phyloP scores from a whole-genome alignment of 2,888 invertebrate species.

The Junonia oenone region DNA sequence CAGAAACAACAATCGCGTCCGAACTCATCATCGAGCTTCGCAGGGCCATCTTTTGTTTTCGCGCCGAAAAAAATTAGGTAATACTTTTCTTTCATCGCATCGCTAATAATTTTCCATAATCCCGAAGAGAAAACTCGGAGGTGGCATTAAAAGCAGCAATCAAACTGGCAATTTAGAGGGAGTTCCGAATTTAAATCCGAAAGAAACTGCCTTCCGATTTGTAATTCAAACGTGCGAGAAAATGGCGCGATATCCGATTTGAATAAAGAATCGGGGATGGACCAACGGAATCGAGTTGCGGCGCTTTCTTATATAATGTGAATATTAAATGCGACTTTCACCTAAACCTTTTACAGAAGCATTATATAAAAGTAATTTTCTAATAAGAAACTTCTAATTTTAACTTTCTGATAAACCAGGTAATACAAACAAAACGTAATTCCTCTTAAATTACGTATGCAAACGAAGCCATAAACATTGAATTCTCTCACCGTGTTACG shows the following conservation, averaged over 20 bases:
- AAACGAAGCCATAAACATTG: constrained; percentile 27
- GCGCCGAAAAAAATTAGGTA: constrained; percentile 26
- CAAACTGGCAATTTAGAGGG: constrained; percentile 69
- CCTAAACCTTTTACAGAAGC: not conserved
- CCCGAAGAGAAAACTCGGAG: constrained; percentile 55
- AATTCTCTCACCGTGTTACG: constrained; percentile 24
- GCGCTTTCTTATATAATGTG: constrained; percentile 14
- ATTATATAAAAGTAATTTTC: not conserved
- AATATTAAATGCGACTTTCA: constrained; percentile 7
- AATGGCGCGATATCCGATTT: constrained; percentile 64
- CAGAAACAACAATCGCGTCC: constrained; percentile 53
- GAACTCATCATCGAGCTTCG: constrained; percentile 39
- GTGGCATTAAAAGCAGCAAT: constrained; percentile 70
- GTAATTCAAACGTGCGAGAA: constrained; percentile 73
- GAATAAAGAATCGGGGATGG: constrained; percentile 50
- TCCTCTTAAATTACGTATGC: constrained; percentile 17
- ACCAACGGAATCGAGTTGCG: constrained; percentile 21
- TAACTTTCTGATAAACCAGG: not conserved
- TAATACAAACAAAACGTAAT: constrained; percentile 3
- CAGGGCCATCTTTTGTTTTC: constrained; percentile 36
- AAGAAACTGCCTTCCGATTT: constrained; percentile 71
- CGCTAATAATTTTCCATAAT: constrained; percentile 44
- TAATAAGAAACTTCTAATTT: not conserved
- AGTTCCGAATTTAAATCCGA: constrained; percentile 62
- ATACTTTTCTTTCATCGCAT: constrained; percentile 36